Evolutionary conservation across 1,140 invertebrate genomes (phyloP).

Genomic region (Plodia interpunctella): DNA sequence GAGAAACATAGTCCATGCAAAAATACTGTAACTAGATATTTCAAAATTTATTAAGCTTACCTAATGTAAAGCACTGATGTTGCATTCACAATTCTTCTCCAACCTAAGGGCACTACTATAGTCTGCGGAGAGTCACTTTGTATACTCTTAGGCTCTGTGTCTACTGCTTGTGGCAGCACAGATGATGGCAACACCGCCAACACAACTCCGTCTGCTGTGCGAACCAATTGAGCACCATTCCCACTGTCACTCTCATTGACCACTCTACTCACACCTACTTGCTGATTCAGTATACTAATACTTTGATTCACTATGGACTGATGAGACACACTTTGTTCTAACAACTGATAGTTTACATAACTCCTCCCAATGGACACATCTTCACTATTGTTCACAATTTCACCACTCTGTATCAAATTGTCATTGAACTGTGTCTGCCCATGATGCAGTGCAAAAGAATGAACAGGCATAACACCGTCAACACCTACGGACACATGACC

Average conservation of each 20-base stretch:
- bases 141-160: slow-evolving; percentile 37
- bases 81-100: slow-evolving; percentile 69
- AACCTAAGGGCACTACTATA: slow-evolving; percentile 70
- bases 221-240: slow-evolving; percentile 54
- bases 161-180: slow-evolving; percentile 34
- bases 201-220: slow-evolving; percentile 70
- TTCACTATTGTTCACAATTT: slow-evolving; percentile 52
- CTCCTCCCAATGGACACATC: slow-evolving; percentile 54
- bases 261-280: slow-evolving; percentile 63
- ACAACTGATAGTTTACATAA: slow-evolving; percentile 73
- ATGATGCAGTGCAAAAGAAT: slow-evolving; percentile 38
- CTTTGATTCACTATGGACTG: slow-evolving; percentile 75
- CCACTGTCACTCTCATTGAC: slow-evolving; percentile 51
- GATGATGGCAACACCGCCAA: slow-evolving; percentile 62
- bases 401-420: slow-evolving; percentile 49
- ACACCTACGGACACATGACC: slow-evolving; percentile 35
- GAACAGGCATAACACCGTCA: slow-evolving; percentile 53
- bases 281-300: slow-evolving; percentile 74
- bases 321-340: slow-evolving; percentile 73
- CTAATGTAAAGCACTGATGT: slow-evolving; percentile 71
- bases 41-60: slow-evolving; percentile 38
- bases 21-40: not conserved
- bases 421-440: slow-evolving; percentile 52
- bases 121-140: slow-evolving; percentile 59
- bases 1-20: too few species aligned